Evolutionary conservation across 1,140 invertebrate species (phyloP), one percentile per base, ranked within the genome.

Genomic region (Drosophila repletoides): DNA sequence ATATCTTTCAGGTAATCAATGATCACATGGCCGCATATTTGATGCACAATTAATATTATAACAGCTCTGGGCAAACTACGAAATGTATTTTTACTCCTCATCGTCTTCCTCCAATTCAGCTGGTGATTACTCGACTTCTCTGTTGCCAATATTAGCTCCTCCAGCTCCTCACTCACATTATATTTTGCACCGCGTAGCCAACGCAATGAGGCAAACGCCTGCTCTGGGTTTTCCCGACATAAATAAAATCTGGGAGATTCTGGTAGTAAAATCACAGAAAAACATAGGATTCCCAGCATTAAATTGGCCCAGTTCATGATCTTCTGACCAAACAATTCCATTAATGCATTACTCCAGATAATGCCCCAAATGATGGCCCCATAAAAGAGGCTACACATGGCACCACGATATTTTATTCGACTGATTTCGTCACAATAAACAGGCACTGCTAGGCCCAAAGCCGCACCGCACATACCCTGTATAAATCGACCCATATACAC

Each of bases 371-470:
- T 93, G 2, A 95, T 1, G 94, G 61, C 46, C 1, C 95, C 91
- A 69, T 95, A 94, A 53, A 94, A 94, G 33, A 93, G 92, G 2
- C 93, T 93, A 0, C 94, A 94, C 4, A 96, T 88, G 5, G 91
- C 91, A 0, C 95, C 96, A 4, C 95, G 91, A 22, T 95, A 92
- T 1, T 91, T 88, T 28, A 91, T 92, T 63, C 94, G 93, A 0
- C 93, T 91, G 7, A 94, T 94, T 90, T 96, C 95, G 2, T 92
- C 92, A 0, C 93, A 93, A 74, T 96, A 96, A 31, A 95, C 87
- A 0, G 95, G 95, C 0, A 92, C 93, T 1, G 92, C 92, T 1
- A 94, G 92, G 70, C 94, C 96, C 1, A 94, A 93, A 1, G 95
- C 93, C 14, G 96, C 96, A 0, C 76, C 79, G 12, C 92, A 92